A percentile compares a stretch with the other conserved stretches of the same genome.
These are phyloP conservation scores for Cacatua alba DNA, from an alignment of 2,113 vertebrate species.

Conservation along the genomic window DNA sequence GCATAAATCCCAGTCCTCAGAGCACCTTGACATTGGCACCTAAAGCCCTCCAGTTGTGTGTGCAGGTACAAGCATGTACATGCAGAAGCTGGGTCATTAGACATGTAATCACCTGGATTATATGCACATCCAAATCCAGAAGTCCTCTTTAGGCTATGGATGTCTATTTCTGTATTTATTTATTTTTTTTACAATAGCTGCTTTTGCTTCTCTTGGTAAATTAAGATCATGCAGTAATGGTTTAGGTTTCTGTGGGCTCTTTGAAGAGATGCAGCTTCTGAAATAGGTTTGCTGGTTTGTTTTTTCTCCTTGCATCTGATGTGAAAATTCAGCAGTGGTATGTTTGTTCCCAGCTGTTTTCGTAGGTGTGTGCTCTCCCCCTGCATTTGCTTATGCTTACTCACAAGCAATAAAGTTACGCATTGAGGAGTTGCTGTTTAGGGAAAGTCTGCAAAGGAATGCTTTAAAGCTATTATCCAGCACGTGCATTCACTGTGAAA, in stretches of 20 bases:
- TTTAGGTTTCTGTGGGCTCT: constrained; percentile 37
- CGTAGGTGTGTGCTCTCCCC: constrained; percentile 19
- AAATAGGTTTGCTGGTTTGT: constrained; percentile 16
- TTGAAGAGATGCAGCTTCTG: constrained; percentile 38
- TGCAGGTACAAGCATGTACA: not conserved
- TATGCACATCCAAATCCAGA: constrained; percentile 7
- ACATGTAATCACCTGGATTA: not conserved
- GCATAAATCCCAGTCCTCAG: not conserved
- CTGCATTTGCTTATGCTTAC: constrained; percentile 53
- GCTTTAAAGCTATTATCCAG: constrained; percentile 33
- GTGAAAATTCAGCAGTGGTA: constrained; percentile 12
- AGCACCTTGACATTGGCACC: constrained; percentile 33
- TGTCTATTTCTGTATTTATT: constrained; percentile 37
- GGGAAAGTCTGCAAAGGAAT: constrained; percentile 6
- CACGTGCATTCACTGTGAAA: not conserved
- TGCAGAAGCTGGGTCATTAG: not conserved
- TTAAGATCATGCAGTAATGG: not conserved
- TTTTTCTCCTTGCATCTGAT: constrained; percentile 10
- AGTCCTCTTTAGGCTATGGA: constrained; percentile 15
- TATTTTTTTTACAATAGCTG: not conserved
- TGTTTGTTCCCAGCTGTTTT: constrained; percentile 43
- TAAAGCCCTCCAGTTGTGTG: not conserved
- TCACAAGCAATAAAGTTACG: constrained; percentile 51
- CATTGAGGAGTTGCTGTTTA: constrained; percentile 30
- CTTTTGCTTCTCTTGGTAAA: constrained; percentile 13